A percentile compares a stretch with the other conserved stretches of the same genome.
Conservation (phyloP, 2,888 invertebrate genomes). For the Scaeva pyrastri region DNA sequence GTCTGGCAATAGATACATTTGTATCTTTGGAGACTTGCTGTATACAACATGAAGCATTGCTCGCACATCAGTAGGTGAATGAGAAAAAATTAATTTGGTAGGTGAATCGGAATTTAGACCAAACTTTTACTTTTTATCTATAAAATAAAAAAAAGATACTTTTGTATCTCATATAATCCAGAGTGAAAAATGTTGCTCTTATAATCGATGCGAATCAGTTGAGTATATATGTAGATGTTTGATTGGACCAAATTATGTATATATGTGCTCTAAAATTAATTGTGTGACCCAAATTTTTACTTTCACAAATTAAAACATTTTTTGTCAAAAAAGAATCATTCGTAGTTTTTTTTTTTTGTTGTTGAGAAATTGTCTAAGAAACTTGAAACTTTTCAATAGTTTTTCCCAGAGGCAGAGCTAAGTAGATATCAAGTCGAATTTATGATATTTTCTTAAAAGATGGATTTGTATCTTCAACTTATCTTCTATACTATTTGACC, state of each 20-base stretch:
- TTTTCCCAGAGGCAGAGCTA: too few species aligned
- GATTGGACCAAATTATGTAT: too few species aligned
- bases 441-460: neutral
- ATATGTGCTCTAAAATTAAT: too few species aligned
- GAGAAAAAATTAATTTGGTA: neutral
- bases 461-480: neutral
- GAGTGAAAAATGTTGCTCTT: neutral
- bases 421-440: neutral
- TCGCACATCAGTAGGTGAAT: neutral
- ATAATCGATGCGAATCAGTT: neutral
- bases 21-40: neutral
- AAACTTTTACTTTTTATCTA: constrained; percentile 29
- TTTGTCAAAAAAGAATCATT: too few species aligned
- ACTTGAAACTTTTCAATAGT: too few species aligned
- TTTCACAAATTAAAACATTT: too few species aligned
- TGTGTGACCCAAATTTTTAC: too few species aligned
- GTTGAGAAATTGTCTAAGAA: too few species aligned
- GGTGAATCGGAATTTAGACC: constrained; percentile 14
- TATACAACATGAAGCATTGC: neutral
- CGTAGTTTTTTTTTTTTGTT: too few species aligned
- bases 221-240: neutral
- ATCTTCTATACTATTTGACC: too few species aligned
- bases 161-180: constrained; percentile 8
- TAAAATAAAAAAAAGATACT: neutral
- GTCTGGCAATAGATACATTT: constrained; percentile 38